Evolutionary conservation across 2,113 vertebrate species (phyloP).

Genomic region (Coptodon bakossiorum): DNA sequence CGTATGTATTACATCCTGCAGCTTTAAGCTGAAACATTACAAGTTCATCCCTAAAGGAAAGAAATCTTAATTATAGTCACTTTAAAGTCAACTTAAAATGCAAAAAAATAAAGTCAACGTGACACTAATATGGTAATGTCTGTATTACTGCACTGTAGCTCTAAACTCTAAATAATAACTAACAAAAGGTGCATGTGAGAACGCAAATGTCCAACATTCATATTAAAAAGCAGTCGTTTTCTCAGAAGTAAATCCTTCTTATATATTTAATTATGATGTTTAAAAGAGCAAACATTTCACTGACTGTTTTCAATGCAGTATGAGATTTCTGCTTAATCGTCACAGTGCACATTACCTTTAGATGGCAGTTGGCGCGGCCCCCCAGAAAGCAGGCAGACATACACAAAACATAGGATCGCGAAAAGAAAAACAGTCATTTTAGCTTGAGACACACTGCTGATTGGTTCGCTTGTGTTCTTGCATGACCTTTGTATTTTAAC

Average conservation of each 20-base stretch:
- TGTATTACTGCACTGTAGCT: neutral
- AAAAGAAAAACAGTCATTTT: neutral
- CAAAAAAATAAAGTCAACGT: neutral
- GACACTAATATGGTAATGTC: neutral
- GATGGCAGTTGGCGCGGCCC: neutral
- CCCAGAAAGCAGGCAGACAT: neutral
- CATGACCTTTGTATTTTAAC: neutral
- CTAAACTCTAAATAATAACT: neutral
- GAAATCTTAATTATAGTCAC: neutral
- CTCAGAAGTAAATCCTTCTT: neutral
- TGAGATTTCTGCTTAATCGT: neutral
- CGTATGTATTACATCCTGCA: slow-evolving; percentile 5
- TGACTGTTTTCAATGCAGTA: neutral
- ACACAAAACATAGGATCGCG: neutral
- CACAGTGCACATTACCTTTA: neutral
- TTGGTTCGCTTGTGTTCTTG: neutral
- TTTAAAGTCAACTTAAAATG: neutral
- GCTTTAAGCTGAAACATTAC: neutral
- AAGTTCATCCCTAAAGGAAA: neutral
- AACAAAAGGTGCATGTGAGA: neutral
- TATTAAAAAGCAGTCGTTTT: neutral
- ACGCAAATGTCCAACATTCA: neutral
- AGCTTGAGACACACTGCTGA: neutral
- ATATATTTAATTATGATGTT: neutral
- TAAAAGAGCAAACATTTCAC: neutral